Evolutionary conservation across 2,797 vertebrate species (phyloP).

Genomic region (Chloroceryle inda): DNA sequence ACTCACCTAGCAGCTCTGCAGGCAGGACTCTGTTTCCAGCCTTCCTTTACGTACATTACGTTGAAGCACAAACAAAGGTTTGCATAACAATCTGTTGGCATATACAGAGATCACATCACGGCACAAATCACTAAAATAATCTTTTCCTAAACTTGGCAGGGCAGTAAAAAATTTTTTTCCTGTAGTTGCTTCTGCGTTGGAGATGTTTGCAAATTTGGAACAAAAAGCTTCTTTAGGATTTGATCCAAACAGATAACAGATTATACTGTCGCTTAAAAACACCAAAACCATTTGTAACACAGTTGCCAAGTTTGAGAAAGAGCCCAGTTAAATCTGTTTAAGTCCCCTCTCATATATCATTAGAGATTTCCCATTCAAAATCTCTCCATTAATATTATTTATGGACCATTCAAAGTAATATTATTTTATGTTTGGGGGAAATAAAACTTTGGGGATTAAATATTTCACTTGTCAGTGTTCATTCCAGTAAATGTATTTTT

Average conservation of each 20-base stretch:
- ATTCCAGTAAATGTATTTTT: slow-evolving; percentile 70
- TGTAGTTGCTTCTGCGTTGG: background rate
- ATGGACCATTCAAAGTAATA: slow-evolving; percentile 70
- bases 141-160: background rate
- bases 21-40: background rate
- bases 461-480: slow-evolving; percentile 68
- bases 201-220: background rate
- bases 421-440: slow-evolving; percentile 68
- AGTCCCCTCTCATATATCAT: slow-evolving; percentile 61
- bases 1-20: background rate
- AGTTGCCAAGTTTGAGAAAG: slow-evolving; percentile 43
- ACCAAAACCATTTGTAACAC: background rate
- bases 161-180: background rate
- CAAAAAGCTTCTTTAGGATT: slow-evolving; percentile 41
- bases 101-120: background rate
- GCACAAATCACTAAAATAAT: background rate
- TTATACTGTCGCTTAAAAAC: slow-evolving; percentile 10
- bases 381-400: slow-evolving; percentile 74
- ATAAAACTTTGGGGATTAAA: slow-evolving; percentile 75
- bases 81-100: background rate
- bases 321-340: slow-evolving; percentile 46
- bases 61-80: background rate
- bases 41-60: rapidly evolving
- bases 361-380: slow-evolving; percentile 67
- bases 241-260: slow-evolving; percentile 46